Base-by-base conservation (phyloP, 2,888 invertebrate species). In the Blastobasis lacticolella region DNA sequence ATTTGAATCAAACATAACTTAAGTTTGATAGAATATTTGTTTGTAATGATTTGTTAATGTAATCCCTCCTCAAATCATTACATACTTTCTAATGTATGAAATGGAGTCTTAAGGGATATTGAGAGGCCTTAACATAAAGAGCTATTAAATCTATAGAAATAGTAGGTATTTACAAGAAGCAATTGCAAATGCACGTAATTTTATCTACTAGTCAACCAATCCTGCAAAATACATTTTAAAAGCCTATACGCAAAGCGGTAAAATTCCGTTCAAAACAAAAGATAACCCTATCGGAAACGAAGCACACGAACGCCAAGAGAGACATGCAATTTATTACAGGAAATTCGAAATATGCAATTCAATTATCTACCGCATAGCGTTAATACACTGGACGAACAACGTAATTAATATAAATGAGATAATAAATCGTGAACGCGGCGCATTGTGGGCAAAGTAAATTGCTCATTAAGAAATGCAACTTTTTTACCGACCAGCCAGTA, bases 31-130 rank as follows among this genome's bases (percentile, higher is more conserved):
- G 23, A 23, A 23, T 23, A 23, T 23, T 23, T 23, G 23, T 3
- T 23, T 23, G 23, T 23, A 23, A 23, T 23, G 23, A 23, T 3
- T 23, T 23, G 23, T 23, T 23, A 51, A 44, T 77, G 1, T 81
- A 62, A 81, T 81, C 81, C 81, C 78, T 64, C 75, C 79, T 81
- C 79, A 81, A 75, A 81, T 71, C 78, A 66, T 4, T 67, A 67
- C 58, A 67, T 56, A 54, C 57, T 51, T 57, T 69, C 60, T 6
- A 57, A 64, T 71, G 63, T 66, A 67, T 59, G 68, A 64, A 23
- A 23, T 67, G 77, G 71, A 81, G 79, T 77, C 76, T 59, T 45
- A 71, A 64, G 73, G 80, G 79, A 78, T 74, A 61, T 55, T 23
- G 1, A 23, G 23, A 23, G 23, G 23, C 23, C 23, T 23, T 23